phyloP scores from a whole-genome alignment of 2,113 vertebrate genomes.

The Ctenomys sociabilis region DNA sequence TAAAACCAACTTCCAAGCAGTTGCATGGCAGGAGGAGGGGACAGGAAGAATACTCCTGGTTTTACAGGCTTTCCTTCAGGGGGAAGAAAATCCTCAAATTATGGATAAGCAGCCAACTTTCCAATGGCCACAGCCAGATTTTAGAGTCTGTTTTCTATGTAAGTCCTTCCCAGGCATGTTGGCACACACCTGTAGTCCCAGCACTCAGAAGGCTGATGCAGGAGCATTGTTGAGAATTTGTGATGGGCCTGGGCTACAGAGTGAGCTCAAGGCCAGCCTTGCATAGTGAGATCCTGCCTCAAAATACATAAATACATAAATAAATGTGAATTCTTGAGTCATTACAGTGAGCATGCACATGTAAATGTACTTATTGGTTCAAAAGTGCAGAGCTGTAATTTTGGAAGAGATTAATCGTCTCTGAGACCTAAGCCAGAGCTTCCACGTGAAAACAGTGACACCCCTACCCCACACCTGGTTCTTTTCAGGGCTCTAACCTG shows the following conservation, averaged over 20 bases:
- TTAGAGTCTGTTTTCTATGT: not conserved
- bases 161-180: too few species aligned
- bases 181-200: too few species aligned
- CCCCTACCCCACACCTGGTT: not conserved
- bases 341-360: not conserved
- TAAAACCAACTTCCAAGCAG: not conserved
- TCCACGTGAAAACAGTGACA: not conserved
- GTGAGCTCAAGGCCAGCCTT: too few species aligned
- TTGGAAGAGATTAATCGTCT: not conserved
- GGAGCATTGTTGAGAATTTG: too few species aligned
- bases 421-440: not conserved
- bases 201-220: too few species aligned
- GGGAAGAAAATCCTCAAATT: not conserved
- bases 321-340: not conserved
- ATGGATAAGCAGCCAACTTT: not conserved
- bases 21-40: not conserved
- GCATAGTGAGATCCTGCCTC: too few species aligned
- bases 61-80: not conserved
- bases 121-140: not conserved
- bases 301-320: too few species aligned
- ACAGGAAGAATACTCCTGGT: not conserved
- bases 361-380: not conserved
- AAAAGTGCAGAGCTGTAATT: not conserved
- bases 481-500: not conserved
- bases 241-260: too few species aligned